Conservation (phyloP, 2,113 vertebrate genomes). For the Xenopus laevis region DNA sequence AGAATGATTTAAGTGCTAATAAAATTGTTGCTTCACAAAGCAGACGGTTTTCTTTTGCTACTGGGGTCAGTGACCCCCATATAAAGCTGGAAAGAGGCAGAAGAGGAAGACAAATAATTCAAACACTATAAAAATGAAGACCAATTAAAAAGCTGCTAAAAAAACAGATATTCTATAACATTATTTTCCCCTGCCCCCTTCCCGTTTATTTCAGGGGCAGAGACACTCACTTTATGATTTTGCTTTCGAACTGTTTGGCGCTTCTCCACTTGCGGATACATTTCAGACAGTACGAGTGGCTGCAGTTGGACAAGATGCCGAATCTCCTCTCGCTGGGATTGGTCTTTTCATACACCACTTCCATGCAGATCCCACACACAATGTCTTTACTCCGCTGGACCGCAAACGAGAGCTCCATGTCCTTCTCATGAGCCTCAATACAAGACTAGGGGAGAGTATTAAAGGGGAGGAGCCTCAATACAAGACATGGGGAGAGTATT, state of each 20-base stretch:
- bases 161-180: too few relatives aligned
- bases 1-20: too few relatives aligned
- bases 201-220: too few relatives aligned
- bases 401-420: conserved; percentile 98
- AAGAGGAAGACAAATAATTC: too few relatives aligned
- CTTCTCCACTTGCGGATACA: conserved; percentile 98
- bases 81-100: too few relatives aligned
- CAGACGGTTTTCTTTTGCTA: too few relatives aligned
- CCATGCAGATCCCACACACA: conserved; percentile 98
- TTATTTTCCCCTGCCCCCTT: too few relatives aligned
- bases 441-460: conserved; percentile 71
- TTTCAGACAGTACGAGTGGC: conserved; percentile 96
- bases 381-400: conserved; percentile 97
- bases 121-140: too few relatives aligned
- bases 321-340: conserved; percentile 95
- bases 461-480: conserved; percentile 74
- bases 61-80: too few relatives aligned
- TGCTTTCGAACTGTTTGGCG: conserved; percentile 98
- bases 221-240: conserved; percentile 91
- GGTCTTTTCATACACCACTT: conserved; percentile 95
- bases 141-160: too few relatives aligned
- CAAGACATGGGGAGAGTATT: conserved; percentile 71
- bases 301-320: conserved; percentile 96
- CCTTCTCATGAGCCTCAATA: conserved; percentile 97
- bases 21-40: too few relatives aligned